Conservation (phyloP, 2,797 vertebrate genomes). For the Meriones psammophilus region DNA sequence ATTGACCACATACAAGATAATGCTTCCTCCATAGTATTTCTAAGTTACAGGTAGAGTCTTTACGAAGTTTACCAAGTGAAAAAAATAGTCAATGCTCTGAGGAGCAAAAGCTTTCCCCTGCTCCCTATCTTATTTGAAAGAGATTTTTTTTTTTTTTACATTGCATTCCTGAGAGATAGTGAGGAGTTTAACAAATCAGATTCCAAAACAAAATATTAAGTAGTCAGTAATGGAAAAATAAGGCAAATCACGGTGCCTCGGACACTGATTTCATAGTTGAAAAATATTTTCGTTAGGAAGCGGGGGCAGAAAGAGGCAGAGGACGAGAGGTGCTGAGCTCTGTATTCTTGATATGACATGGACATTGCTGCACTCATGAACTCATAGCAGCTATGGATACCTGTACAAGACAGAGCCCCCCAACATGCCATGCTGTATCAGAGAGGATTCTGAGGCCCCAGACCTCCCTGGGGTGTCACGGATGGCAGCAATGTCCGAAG, state of each 20-base stretch:
- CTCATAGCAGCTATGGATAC: background rate
- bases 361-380: background rate
- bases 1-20: background rate
- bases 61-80: background rate
- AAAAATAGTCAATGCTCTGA: background rate
- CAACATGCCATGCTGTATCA: background rate
- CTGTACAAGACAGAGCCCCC: background rate
- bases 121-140: background rate
- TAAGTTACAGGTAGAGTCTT: background rate
- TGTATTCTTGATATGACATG: background rate
- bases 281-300: background rate
- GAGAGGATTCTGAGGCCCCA: background rate
- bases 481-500: too few relatives aligned
- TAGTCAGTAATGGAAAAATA: background rate
- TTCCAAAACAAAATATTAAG: background rate
- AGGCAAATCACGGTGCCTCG: background rate
- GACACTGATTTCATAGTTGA: background rate
- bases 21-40: slow-evolving; percentile 16
- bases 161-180: background rate
- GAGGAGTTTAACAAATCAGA: background rate
- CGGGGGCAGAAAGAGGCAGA: background rate
- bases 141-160: background rate
- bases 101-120: background rate
- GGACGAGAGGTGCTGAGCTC: background rate
- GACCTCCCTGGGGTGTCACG: background rate